Evolutionary conservation across 2,888 invertebrate species (phyloP), one percentile per base, ranked within the genome.

Genomic region (Silvanus unidentatus): DNA sequence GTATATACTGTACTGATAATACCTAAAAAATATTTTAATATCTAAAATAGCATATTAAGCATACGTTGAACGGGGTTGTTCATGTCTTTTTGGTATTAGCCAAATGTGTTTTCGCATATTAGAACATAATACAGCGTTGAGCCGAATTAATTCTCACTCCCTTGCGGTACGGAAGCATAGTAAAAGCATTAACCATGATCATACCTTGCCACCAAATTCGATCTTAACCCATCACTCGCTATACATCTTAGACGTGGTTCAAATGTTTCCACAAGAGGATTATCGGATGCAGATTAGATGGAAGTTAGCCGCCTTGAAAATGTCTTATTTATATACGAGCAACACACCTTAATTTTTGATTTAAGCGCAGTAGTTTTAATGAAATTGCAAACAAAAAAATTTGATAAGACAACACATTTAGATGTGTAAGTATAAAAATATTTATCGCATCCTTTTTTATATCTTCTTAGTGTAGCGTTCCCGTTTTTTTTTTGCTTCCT

Each of bases 181-280:
- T 63, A 69, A 70, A 70, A 66, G 71, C 70, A 70, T 71, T 71
- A 71, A 66, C 22, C 66, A 66, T 66, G 69, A 69, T 70, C 69
- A 64, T 69, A 70, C 69, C 68, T 70, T 68, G 69, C 67, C 66
- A 68, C 59, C 52, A 62, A 56, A 59, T 63, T 61, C 47, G 57
- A 64, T 68, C 69, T 69, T 69, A 68, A 65, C 65, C 65, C 68
- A 58, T 57, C 58, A 63, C 60, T 64, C 65, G 65, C 64, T 59
- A 58, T 55, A 55, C 63, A 60, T 69, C 68, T 69, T 68, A 65
- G 65, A 57, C 58, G 69, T 62, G 67, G 65, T 67, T 65, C 65
- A 64, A 63, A 66, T 64, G 64, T 57, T 62, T 61, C 70, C 70
- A 59, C 70, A 71, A 71, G 70, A 58, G 67, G 70, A 71, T 71